These are phyloP conservation scores for Calcarius lapponicus DNA, from an alignment of 2,797 vertebrate genomes.

Conservation along the genomic window DNA sequence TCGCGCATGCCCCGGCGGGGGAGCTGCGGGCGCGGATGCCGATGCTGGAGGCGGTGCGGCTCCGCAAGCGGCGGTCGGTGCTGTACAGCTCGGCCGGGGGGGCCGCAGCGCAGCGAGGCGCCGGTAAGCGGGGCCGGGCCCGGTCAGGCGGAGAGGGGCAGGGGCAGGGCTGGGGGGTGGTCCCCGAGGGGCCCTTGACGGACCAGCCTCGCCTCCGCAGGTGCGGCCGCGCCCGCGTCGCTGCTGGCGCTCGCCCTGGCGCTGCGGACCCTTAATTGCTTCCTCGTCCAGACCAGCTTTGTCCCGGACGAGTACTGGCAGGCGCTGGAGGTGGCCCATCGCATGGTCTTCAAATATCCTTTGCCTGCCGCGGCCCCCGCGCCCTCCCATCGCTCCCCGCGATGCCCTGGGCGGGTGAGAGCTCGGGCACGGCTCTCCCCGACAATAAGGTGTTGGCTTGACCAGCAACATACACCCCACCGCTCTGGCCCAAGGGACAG, in stretches of 20 bases:
- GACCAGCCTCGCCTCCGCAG: slow-evolving; percentile 64
- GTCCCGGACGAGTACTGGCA: slow-evolving; percentile 99
- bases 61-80: background rate
- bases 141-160: slow-evolving; percentile 10
- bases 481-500: too few relatives aligned
- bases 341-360: slow-evolving; percentile 96
- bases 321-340: slow-evolving; percentile 92
- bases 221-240: slow-evolving; percentile 57
- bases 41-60: background rate
- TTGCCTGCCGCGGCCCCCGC: background rate
- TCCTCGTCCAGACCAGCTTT: slow-evolving; percentile 92
- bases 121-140: background rate
- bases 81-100: background rate
- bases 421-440: accelerated
- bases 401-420: accelerated
- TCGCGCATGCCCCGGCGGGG: background rate
- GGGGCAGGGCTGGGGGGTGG: background rate
- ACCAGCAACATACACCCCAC: background rate
- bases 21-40: background rate
- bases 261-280: slow-evolving; percentile 87
- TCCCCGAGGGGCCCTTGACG: background rate
- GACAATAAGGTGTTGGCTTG: too few relatives aligned
- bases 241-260: slow-evolving; percentile 76
- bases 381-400: background rate
- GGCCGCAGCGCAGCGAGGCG: background rate